A percentile compares a stretch with the other conserved stretches of the same genome.
Conservation (phyloP, 2,797 vertebrate genomes). For the Cossypha niveicapilla region DNA sequence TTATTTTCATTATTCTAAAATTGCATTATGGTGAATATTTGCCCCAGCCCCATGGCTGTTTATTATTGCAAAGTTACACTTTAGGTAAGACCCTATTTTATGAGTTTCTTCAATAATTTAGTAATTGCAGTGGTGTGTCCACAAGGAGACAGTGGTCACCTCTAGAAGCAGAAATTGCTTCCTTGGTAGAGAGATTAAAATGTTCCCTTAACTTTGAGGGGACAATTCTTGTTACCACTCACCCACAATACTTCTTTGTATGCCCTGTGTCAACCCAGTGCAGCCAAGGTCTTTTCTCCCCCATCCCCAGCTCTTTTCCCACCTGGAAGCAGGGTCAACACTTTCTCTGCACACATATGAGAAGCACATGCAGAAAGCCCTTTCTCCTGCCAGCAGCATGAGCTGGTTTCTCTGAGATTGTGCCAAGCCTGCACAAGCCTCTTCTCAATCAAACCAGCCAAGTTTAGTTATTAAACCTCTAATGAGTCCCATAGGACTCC, state of each 20-base stretch:
- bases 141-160: neutral
- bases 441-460: constrained; percentile 12
- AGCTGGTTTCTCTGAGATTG: neutral
- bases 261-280: neutral
- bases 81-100: neutral
- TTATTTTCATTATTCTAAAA: neutral
- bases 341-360: neutral
- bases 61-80: neutral
- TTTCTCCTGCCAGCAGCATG: neutral
- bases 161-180: neutral
- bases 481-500: constrained; percentile 2
- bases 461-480: constrained; percentile 24
- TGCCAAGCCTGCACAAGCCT: neutral
- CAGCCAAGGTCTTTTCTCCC: neutral
- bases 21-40: neutral
- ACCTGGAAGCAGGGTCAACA: neutral
- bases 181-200: neutral
- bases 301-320: neutral
- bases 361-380: neutral
- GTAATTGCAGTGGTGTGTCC: neutral
- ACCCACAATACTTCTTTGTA: fast-evolving
- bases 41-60: neutral
- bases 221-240: neutral
- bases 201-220: neutral
- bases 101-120: neutral